Conservation (phyloP, 2,888 invertebrate genomes). For the Agrotis puta region DNA sequence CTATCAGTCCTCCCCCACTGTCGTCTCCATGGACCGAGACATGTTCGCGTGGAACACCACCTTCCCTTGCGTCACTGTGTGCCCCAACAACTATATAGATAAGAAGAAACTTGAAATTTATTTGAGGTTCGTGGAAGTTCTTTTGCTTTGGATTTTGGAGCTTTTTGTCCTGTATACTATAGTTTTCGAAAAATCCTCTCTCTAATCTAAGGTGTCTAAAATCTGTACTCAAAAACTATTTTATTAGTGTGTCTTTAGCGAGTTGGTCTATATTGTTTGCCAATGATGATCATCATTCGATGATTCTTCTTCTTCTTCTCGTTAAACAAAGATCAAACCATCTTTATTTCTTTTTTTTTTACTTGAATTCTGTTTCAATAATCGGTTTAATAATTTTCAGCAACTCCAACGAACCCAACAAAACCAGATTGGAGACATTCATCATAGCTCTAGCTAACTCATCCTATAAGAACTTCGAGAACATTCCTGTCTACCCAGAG, state of each 20-base stretch:
- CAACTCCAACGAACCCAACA: constrained; percentile 83
- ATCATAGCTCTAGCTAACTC: constrained; percentile 90
- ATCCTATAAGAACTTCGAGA: constrained; percentile 91
- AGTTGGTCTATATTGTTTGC: too few relatives aligned
- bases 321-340: too few relatives aligned
- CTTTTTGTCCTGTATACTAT: too few relatives aligned
- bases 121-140: constrained; percentile 82
- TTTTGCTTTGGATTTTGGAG: neutral
- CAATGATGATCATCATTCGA: too few relatives aligned
- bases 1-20: constrained; percentile 93
- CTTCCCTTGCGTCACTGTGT: constrained; percentile 93
- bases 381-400: constrained; percentile 68
- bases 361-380: neutral
- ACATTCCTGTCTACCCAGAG: constrained; percentile 89
- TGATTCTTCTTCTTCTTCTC: too few relatives aligned
- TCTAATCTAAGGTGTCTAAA: too few relatives aligned
- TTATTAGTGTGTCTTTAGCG: too few relatives aligned
- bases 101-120: constrained; percentile 88
- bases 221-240: too few relatives aligned
- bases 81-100: constrained; percentile 91
- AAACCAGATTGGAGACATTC: constrained; percentile 90
- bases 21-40: constrained; percentile 94
- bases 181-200: too few relatives aligned
- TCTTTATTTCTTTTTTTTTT: too few relatives aligned
- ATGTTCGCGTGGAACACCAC: constrained; percentile 94